phyloP scores from a whole-genome alignment of 1,140 invertebrate genomes.

The Cydia splendana region DNA sequence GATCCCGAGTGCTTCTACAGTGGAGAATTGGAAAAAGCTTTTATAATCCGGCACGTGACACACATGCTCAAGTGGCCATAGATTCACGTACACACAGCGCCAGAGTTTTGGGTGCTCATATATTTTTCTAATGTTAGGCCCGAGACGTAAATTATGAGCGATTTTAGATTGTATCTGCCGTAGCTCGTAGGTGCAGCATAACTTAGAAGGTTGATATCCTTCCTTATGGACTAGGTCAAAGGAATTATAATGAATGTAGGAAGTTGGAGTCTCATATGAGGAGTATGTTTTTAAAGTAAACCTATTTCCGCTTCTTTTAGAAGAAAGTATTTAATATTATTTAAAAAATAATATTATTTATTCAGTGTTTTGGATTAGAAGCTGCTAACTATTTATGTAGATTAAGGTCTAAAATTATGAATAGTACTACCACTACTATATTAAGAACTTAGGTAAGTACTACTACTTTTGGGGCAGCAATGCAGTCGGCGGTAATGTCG shows the following conservation, averaged over 20 bases:
- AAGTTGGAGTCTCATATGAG: neutral
- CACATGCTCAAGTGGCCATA: constrained; percentile 60
- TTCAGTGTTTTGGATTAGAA: too few species aligned
- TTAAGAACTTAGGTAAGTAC: too few species aligned
- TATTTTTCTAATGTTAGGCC: constrained; percentile 24
- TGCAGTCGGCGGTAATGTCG: too few species aligned
- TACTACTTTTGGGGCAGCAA: too few species aligned
- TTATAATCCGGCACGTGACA: constrained; percentile 78
- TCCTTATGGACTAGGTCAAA: neutral
- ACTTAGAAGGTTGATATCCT: constrained; percentile 1
- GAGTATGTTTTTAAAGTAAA: neutral
- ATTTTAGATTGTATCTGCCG: constrained; percentile 9
- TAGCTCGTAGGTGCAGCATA: neutral
- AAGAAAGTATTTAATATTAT: too few species aligned
- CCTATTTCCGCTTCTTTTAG: neutral
- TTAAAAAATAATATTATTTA: too few species aligned
- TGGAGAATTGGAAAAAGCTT: constrained; percentile 79
- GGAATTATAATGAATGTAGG: neutral
- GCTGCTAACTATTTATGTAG: too few species aligned
- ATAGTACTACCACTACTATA: too few species aligned
- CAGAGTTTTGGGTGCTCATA: constrained; percentile 34
- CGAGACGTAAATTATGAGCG: constrained; percentile 19
- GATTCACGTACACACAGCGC: constrained; percentile 41
- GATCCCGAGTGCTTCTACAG: constrained; percentile 66
- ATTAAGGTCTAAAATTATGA: too few species aligned